These are phyloP conservation scores for Atractosteus spatula DNA, from an alignment of 2,113 vertebrate genomes.

Conservation along the genomic window DNA sequence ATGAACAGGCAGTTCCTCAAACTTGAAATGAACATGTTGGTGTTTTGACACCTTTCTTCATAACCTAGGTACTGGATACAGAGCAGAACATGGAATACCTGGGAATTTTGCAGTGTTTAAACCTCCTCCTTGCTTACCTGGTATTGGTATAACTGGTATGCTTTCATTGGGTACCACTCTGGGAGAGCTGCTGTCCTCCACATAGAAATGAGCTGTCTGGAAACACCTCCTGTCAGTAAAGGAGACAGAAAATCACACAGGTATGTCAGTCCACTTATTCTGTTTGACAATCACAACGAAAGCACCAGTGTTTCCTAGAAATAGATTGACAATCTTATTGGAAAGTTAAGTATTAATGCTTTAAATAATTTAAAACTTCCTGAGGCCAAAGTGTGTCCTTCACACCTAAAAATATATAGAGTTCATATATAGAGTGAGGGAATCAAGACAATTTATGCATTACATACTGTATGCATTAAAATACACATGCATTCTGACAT, in stretches of 20 bases:
- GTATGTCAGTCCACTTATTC: neutral
- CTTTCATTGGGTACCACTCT: conserved; percentile 94
- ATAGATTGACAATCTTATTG: too few relatives aligned
- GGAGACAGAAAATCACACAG: conserved; percentile 17
- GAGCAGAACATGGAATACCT: too few relatives aligned
- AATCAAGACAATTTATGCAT: too few relatives aligned
- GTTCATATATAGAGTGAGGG: too few relatives aligned
- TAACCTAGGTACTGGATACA: too few relatives aligned
- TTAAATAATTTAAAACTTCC: too few relatives aligned
- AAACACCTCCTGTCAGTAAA: conserved; percentile 87
- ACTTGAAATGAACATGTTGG: neutral
- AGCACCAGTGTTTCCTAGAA: too few relatives aligned
- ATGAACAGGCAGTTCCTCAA: neutral
- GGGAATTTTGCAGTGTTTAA: neutral
- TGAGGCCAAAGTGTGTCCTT: too few relatives aligned
- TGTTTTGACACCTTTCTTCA: neutral
- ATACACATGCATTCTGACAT: too few relatives aligned
- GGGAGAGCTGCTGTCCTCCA: conserved; percentile 94
- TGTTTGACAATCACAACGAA: neutral
- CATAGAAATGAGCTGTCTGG: conserved; percentile 96
- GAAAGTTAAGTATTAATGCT: too few relatives aligned
- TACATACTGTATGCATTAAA: too few relatives aligned
- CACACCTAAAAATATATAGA: too few relatives aligned
- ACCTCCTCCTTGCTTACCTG: conserved; percentile 73
- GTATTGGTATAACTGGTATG: conserved; percentile 91